Percentiles rank a stretch among this genome's conserved stretches.
These are phyloP conservation scores for Montipora efflorescens DNA, from an alignment of 64 coral and sea anemone species.

Conservation along the genomic window DNA sequence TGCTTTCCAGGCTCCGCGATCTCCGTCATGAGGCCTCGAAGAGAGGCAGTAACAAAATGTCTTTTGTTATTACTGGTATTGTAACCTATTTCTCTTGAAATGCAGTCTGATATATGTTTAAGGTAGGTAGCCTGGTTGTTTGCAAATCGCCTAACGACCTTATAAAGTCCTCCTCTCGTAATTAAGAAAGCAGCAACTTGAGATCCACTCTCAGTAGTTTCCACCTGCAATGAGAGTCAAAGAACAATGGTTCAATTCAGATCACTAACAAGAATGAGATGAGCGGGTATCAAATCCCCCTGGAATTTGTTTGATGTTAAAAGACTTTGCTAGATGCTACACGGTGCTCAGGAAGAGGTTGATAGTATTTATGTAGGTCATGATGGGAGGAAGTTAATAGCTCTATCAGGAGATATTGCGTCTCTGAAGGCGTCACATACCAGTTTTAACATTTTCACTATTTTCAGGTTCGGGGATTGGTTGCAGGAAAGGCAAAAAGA, in stretches of 20 bases:
- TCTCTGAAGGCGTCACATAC: no score
- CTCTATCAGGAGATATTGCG: no score
- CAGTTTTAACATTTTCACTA: no score
- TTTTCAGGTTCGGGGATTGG: no score
- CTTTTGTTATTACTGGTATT: not conserved
- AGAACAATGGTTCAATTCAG: no score
- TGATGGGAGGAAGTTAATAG: no score
- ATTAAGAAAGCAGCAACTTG: constrained; percentile 80
- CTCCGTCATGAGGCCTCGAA: constrained; percentile 74
- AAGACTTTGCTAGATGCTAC: no score
- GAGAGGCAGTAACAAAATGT: constrained; percentile 63
- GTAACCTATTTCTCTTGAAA: constrained; percentile 73
- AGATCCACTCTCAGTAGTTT: not conserved
- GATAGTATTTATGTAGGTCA: no score
- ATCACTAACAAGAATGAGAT: not conserved
- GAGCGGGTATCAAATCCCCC: no score
- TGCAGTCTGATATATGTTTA: constrained; percentile 68
- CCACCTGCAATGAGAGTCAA: constrained; percentile 48
- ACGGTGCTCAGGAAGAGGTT: no score
- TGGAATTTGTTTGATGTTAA: no score
- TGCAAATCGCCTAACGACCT: constrained; percentile 76
- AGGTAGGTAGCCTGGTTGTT: constrained; percentile 63
- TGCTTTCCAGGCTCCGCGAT: constrained; percentile 95
- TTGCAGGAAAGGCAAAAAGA: no score
- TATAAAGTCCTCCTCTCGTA: constrained; percentile 86